Evolutionary conservation across 2,888 invertebrate genomes (phyloP).

Genomic region (Rugalucina vietnamica): DNA sequence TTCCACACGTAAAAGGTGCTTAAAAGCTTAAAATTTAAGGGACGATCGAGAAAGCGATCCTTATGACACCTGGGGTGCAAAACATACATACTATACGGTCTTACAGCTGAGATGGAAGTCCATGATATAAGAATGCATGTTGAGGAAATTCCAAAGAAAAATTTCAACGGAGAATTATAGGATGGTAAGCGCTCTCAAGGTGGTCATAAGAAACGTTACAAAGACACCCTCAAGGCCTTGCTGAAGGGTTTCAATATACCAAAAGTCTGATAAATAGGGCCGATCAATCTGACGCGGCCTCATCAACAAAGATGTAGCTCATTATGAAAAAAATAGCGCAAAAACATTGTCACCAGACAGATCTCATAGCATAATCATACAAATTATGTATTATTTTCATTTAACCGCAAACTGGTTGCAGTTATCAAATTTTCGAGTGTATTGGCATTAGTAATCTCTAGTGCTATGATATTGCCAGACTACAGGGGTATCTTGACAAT

Average conservation of each 20-base stretch:
- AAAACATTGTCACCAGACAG: background rate
- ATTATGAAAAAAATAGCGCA: background rate
- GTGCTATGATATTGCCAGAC: background rate
- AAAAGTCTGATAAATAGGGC: background rate
- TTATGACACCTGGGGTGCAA: no score
- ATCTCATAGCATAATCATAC: background rate
- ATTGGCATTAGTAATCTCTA: background rate
- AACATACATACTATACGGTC: no score
- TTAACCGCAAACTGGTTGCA: background rate
- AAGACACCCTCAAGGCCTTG: background rate
- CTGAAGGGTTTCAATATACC: background rate
- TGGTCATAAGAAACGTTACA: no score
- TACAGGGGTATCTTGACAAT: constrained; percentile 15
- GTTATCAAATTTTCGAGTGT: constrained; percentile 1
- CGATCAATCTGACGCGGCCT: no score
- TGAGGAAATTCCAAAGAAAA: no score
- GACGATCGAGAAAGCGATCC: no score
- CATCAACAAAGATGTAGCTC: background rate
- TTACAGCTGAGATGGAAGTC: no score
- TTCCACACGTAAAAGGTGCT: no score
- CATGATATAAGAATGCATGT: no score
- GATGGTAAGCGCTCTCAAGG: no score
- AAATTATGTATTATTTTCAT: background rate
- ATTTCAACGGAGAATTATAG: no score
- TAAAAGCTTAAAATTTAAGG: no score